Percentiles rank a stretch among this genome's conserved stretches.
Evolutionary conservation across 1,140 invertebrate species (phyloP).

Genomic region (Cyphomyrmex costatus): DNA sequence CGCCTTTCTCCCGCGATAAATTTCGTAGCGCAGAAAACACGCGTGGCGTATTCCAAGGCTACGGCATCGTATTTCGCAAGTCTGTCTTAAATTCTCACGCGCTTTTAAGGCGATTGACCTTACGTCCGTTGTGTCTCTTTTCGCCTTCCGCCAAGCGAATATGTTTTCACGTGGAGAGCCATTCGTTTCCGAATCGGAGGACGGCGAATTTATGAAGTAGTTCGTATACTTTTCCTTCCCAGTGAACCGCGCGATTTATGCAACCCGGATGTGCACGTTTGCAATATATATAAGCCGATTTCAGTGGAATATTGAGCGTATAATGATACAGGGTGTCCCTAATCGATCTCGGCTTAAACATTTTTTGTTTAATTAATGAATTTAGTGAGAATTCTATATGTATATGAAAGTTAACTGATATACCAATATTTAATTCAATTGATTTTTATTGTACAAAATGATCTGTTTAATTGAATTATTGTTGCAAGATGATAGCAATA

Average conservation of each 20-base stretch:
- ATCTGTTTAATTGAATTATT: not conserved
- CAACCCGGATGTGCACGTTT: slow-evolving; percentile 43
- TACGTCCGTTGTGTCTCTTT: slow-evolving; percentile 50
- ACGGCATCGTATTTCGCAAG: slow-evolving; percentile 67
- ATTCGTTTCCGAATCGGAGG: slow-evolving; percentile 49
- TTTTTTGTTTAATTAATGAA: not conserved
- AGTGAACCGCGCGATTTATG: slow-evolving; percentile 39
- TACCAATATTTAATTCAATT: not conserved
- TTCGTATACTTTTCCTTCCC: not conserved
- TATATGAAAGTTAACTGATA: not conserved
- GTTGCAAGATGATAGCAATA: not conserved
- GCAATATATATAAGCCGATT: slow-evolving; percentile 22
- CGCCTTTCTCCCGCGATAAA: slow-evolving; percentile 42
- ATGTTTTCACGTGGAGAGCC: slow-evolving; percentile 28
- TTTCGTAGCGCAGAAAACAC: slow-evolving; percentile 51
- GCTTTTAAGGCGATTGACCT: slow-evolving; percentile 60
- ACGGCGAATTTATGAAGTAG: slow-evolving; percentile 56
- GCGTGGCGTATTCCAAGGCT: slow-evolving; percentile 62
- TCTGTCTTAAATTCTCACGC: slow-evolving; percentile 60
- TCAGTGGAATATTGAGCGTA: slow-evolving; percentile 5
- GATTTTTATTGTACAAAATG: not conserved
- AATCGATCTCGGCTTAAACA: slow-evolving; percentile 17
- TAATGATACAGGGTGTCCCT: not conserved
- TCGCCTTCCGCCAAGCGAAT: slow-evolving; percentile 51
- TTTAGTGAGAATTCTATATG: slow-evolving; percentile 1